A percentile compares a stretch with the other conserved stretches of the same genome.
These are phyloP conservation scores for Drosophila pruinosa DNA, from an alignment of 1,140 invertebrate genomes.

Conservation along the genomic window DNA sequence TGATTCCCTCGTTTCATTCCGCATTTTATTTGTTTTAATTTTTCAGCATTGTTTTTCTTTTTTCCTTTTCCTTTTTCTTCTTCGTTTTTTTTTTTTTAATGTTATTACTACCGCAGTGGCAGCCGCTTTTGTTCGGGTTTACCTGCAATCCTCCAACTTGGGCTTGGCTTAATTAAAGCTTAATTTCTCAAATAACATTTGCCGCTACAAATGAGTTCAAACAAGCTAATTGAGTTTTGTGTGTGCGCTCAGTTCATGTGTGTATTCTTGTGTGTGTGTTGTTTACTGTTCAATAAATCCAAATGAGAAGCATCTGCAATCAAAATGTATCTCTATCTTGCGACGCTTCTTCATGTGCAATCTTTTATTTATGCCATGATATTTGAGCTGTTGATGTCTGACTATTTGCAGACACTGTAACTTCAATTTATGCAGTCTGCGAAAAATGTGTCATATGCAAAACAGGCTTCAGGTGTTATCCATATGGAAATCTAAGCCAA, in stretches of 20 bases:
- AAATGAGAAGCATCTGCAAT: constrained; percentile 25
- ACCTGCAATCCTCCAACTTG: constrained; percentile 45
- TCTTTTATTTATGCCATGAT: constrained; percentile 6
- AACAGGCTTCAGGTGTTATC: too few relatives aligned
- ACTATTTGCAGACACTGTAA: constrained; percentile 13
- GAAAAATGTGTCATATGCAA: constrained; percentile 66
- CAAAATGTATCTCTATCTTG: constrained; percentile 23
- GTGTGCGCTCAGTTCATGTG: not conserved
- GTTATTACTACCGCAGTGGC: constrained; percentile 44
- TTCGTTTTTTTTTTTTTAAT: constrained; percentile 38
- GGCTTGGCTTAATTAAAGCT: constrained; percentile 71
- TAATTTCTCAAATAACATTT: constrained; percentile 69
- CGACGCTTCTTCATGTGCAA: constrained; percentile 19
- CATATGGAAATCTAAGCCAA: too few relatives aligned
- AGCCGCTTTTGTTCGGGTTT: constrained; percentile 44
- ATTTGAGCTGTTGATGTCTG: not conserved
- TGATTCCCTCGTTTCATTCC: constrained; percentile 14
- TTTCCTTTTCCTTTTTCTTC: constrained; percentile 23
- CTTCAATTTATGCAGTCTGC: constrained; percentile 15
- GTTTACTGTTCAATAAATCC: constrained; percentile 50
- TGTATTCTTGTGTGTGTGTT: constrained; percentile 8
- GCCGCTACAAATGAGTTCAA: constrained; percentile 63
- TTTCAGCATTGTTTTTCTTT: constrained; percentile 33
- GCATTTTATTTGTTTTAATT: constrained; percentile 58
- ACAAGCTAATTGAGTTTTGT: constrained; percentile 62